Conservation (phyloP, 2,113 vertebrate genomes). For the Columba janthina region DNA sequence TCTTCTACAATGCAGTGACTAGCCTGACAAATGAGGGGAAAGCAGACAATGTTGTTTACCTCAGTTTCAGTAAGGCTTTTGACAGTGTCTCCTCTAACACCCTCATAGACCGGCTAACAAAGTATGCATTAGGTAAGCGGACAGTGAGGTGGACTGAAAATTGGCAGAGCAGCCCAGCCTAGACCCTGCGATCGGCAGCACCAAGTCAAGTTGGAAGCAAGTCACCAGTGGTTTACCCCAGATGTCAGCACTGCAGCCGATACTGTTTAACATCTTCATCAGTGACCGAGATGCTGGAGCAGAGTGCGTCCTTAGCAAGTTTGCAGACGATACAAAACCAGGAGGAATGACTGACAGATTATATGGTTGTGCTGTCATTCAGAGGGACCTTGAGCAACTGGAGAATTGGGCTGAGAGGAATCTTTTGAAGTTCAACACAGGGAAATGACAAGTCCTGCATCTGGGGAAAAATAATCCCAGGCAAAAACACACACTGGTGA, state of each 20-base stretch:
- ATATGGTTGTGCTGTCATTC: not conserved
- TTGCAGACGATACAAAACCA: not conserved
- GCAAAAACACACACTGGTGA: not conserved
- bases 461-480: not conserved
- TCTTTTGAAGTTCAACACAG: not conserved
- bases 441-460: not conserved
- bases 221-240: not conserved
- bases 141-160: not conserved
- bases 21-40: not conserved
- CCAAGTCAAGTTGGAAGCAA: not conserved
- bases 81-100: not conserved
- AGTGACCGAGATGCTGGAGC: not conserved
- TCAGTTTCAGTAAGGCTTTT: not conserved
- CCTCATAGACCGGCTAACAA: not conserved
- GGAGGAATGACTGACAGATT: not conserved
- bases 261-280: not conserved
- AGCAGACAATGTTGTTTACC: not conserved
- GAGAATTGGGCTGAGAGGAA: not conserved
- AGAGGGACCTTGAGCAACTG: not conserved
- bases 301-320: not conserved
- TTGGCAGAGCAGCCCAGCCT: not conserved
- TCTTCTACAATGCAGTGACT: no score
- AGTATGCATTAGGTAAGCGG: not conserved
- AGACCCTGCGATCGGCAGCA: not conserved
- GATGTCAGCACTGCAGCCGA: not conserved